Conservation (phyloP, 2,797 vertebrate genomes). For the Limnodromus scolopaceus region DNA sequence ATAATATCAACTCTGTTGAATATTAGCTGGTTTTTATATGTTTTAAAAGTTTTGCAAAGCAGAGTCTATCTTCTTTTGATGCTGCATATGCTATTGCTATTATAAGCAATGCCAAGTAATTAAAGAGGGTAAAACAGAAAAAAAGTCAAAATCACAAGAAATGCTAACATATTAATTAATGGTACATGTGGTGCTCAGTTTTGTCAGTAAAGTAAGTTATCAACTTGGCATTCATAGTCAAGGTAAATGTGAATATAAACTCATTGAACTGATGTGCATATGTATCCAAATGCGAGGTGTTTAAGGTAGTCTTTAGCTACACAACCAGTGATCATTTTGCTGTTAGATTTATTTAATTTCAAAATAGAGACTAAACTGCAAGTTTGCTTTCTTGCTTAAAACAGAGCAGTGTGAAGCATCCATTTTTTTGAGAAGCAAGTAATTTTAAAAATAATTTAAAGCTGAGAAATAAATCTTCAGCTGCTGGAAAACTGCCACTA, state of each 20-base stretch:
- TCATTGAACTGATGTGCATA: neutral
- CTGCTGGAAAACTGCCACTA: neutral
- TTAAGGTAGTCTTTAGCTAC: neutral
- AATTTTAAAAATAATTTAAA: neutral
- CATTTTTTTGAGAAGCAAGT: neutral
- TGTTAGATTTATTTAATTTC: neutral
- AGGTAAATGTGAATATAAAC: neutral
- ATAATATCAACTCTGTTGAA: neutral
- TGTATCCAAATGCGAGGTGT: neutral
- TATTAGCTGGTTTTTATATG: neutral
- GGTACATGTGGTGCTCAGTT: neutral
- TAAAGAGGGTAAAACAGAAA: neutral
- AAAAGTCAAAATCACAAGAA: neutral
- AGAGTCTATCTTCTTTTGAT: neutral
- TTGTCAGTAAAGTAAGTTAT: neutral
- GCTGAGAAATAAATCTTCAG: neutral
- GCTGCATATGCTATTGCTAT: neutral
- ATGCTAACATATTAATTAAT: neutral
- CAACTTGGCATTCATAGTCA: neutral
- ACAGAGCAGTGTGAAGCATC: neutral
- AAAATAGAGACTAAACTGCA: neutral
- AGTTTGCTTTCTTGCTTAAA: neutral
- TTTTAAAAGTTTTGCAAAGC: neutral
- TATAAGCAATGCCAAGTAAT: neutral
- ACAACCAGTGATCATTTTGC: neutral